Base-by-base conservation (phyloP, 1,140 invertebrate species). In the Drosophila dunni region DNA sequence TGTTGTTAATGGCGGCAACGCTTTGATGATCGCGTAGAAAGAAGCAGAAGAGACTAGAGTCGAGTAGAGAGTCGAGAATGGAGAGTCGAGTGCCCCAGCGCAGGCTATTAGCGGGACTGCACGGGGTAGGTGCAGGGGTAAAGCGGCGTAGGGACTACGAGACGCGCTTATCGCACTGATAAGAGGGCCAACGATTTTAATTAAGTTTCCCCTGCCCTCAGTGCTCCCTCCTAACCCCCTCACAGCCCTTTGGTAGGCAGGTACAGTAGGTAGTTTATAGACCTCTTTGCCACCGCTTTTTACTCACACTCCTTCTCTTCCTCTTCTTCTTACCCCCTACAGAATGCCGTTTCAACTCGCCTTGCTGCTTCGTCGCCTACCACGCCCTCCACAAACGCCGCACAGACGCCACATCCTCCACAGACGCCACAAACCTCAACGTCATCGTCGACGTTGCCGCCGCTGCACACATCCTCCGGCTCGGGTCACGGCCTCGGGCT, bases 281-380 rank as follows among this genome's bases (percentile, higher is more conserved):
- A 29, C 24, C 38, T 40, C 11, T 10, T 42, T 24, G 36, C 46
- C 15, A 48, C 46, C 6, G 10, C 24, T 33, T 33, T 7, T 8
- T 48, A 54, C 57, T 63, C 29, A 61, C 10, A 33, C 33, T 50
- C 6, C 38, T 58, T 9, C 0, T 38, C 0, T 44, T 33, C 0
- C 20, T 7, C 7, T 24, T 64, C 4, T 62, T 7, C 7, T 56
- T 17, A 38, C 11, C 6, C 3, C 20, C 70, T 68, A 1, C 73
- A 92, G 92, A 92, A 92, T 89, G 92, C 91, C 81, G 89, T 92
- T 91, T 92, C 92, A 84, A 91, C 91, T 82, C 91, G 91, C 77
- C 91, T 91, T 64, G 81, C 91, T 80, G 81, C 91, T 65, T 92
- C 84, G 64, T 88, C 91, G 80, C 91, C 91, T 60, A 91, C 90